A percentile compares a stretch with the other conserved stretches of the same genome.
phyloP scores from a whole-genome alignment of 2,797 vertebrate genomes.

The Urocyon cinereoargenteus region DNA sequence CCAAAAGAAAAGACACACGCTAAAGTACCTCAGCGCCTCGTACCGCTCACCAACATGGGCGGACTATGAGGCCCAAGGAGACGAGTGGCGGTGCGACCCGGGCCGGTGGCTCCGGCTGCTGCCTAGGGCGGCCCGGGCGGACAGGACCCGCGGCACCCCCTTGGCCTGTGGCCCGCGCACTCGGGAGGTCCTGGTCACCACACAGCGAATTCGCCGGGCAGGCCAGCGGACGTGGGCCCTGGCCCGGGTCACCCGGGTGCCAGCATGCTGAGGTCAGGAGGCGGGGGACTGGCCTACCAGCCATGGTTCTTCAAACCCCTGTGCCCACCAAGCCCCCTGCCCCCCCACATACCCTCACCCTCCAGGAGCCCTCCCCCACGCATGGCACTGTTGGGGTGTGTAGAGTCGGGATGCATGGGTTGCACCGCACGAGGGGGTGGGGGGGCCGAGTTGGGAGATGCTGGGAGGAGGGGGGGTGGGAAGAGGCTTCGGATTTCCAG shows the following conservation, averaged over 20 bases:
- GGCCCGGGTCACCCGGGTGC: not conserved
- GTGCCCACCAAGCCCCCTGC: too few species aligned
- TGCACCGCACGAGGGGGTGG: rapidly evolving
- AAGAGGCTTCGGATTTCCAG: not conserved
- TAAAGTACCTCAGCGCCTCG: too few species aligned
- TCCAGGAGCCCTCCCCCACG: rapidly evolving
- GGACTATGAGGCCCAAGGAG: too few species aligned
- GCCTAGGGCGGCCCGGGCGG: rapidly evolving
- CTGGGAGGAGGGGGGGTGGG: not conserved
- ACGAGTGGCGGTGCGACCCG: rapidly evolving
- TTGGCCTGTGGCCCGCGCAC: rapidly evolving
- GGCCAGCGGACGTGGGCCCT: not conserved
- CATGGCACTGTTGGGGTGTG: not conserved
- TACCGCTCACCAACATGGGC: rapidly evolving
- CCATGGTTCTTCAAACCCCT: not conserved
- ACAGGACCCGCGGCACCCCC: not conserved
- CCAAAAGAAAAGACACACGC: not conserved
- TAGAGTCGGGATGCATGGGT: too few species aligned
- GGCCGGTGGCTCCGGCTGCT: rapidly evolving
- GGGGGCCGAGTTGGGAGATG: not conserved
- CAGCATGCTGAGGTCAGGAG: not conserved
- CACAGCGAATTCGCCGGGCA: rapidly evolving
- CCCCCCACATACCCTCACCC: rapidly evolving
- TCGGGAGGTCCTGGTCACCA: rapidly evolving
- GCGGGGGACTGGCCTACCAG: not conserved